These are phyloP conservation scores for Erythrocercus mccallii DNA, from an alignment of 2,113 vertebrate species.

Conservation along the genomic window DNA sequence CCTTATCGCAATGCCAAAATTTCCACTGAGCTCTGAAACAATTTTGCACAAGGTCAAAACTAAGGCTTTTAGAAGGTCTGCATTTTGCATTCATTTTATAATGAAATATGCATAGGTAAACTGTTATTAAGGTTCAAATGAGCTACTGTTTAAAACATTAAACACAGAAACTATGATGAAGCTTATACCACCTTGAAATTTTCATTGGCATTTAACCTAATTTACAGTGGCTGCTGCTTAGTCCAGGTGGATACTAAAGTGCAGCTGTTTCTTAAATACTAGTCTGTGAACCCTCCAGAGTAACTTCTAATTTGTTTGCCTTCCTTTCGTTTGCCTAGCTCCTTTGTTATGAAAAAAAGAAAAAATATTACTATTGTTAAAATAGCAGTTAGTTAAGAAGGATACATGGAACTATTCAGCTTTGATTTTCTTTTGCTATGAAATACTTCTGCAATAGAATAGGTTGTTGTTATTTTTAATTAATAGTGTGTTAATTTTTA, in stretches of 20 bases:
- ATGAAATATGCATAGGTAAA: background rate
- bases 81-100: background rate
- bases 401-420: background rate
- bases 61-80: background rate
- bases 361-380: background rate
- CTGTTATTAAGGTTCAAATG: background rate
- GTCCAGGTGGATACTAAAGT: background rate
- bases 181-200: background rate
- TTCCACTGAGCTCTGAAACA: background rate
- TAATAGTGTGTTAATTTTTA: background rate
- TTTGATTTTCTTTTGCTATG: background rate
- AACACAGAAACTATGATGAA: background rate
- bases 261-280: background rate
- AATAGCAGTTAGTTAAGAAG: background rate
- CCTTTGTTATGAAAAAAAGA: too few relatives aligned
- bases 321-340: background rate
- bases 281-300: background rate
- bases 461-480: background rate
- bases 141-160: background rate
- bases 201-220: background rate
- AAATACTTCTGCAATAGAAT: background rate
- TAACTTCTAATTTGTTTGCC: background rate
- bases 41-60: background rate
- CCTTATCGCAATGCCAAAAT: accelerated
- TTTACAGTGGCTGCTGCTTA: background rate